phyloP scores from a whole-genome alignment of 2,888 invertebrate genomes.

The Tuta absoluta region DNA sequence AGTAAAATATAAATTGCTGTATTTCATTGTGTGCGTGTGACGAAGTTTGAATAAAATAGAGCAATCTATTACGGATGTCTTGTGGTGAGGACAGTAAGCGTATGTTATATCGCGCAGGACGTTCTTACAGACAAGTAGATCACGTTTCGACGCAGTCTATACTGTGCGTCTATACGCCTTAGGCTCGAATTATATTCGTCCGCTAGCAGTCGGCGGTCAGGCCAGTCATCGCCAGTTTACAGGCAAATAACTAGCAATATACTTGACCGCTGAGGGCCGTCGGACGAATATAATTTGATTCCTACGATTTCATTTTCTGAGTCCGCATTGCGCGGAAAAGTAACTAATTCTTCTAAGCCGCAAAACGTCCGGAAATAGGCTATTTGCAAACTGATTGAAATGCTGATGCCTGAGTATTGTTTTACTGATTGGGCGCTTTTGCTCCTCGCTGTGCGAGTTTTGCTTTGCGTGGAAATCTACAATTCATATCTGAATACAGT shows the following conservation, averaged over 20 bases:
- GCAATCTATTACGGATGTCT: constrained; percentile 46
- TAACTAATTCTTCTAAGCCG: neutral
- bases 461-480: neutral
- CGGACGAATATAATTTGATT: too few relatives aligned
- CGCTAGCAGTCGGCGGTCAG: too few relatives aligned
- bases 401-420: too few relatives aligned
- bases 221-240: too few relatives aligned
- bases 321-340: too few relatives aligned
- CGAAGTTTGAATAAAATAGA: constrained; percentile 54
- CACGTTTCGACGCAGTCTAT: neutral
- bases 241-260: too few relatives aligned
- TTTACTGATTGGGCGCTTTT: neutral
- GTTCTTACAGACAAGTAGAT: neutral
- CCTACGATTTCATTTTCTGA: too few relatives aligned
- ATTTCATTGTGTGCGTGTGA: constrained; percentile 62
- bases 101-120: constrained; percentile 31
- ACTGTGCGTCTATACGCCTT: too few relatives aligned
- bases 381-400: neutral
- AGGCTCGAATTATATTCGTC: neutral
- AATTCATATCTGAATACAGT: neutral
- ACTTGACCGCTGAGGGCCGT: too few relatives aligned
- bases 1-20: constrained; percentile 58
- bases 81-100: constrained; percentile 43
- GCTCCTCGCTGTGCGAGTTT: neutral
- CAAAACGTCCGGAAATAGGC: neutral